Base-by-base conservation (phyloP, 2,797 vertebrate genomes). In the Pseudopleuronectes americanus region DNA sequence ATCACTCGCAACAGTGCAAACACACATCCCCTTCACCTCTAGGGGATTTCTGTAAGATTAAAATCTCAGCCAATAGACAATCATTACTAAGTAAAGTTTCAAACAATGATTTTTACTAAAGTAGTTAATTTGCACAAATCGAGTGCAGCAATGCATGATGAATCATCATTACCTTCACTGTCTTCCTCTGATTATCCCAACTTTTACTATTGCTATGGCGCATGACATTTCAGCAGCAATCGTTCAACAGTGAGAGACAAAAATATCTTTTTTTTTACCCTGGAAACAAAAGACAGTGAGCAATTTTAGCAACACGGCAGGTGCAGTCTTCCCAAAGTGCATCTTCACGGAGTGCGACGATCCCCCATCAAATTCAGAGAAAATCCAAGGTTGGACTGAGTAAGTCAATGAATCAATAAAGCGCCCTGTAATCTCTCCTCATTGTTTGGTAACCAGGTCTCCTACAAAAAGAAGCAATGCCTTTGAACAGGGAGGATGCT, bases 391-490 rank as follows among this genome's bases (percentile, higher is more conserved):
- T 76, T 86, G 74, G 78, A 80, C 64, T 77, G 79, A 71, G 68
- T 76, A 12, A 81, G 67, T 80, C 77, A 83, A 85, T 68, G 70
- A 79, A 89, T 87, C 87, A 71, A 86, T 79, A 87, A 74, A 75
- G 64, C 59, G 41, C 66, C 71, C 68, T 68, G 69, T 87, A 85
- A 90, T 91, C 83, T 81, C 80, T 68, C 48, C 38, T 76, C 79
- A 70, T 80, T 87, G 76, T 84, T 86, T 81, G 65, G 75, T 83
- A 86, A 84, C 83, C 64, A 85, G 83, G 80, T 86, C 65, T 84
- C 74, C 69, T 22, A 67, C 64, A 89, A 69, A 83, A 31, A 63
- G 71, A 87, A 72, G 72, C 71, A 64, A 79, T 71, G 80, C 57
- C 69, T 87, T 77, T 90, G 65, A 90, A 81, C 69, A 72, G 66